phyloP scores from a whole-genome alignment of 2,113 vertebrate species.

The Narcine bancroftii region DNA sequence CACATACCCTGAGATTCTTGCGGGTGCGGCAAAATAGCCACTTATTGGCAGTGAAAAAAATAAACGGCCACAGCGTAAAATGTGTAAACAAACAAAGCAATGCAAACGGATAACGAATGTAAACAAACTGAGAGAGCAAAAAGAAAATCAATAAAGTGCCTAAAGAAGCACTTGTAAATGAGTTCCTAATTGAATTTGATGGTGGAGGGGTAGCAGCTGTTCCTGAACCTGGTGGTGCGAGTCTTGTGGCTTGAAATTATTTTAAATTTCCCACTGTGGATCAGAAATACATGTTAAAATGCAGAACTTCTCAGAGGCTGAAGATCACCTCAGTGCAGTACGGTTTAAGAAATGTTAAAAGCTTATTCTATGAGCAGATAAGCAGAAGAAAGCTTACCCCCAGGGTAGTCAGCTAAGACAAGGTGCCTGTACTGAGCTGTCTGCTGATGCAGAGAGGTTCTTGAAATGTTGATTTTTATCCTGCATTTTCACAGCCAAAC shows the following conservation, averaged over 20 bases:
- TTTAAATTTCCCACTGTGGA: not conserved
- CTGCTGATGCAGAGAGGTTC: not conserved
- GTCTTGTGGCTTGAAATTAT: not conserved
- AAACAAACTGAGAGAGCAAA: too few species aligned
- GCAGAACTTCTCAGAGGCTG: not conserved
- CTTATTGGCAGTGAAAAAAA: too few species aligned
- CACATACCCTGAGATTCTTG: too few species aligned
- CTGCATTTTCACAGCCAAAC: not conserved
- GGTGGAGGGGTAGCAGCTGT: too few species aligned
- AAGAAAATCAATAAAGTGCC: too few species aligned
- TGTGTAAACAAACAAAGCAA: too few species aligned
- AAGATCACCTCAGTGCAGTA: not conserved
- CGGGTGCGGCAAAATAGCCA: too few species aligned
- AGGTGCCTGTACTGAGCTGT: not conserved
- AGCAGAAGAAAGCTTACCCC: not conserved
- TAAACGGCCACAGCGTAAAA: too few species aligned
- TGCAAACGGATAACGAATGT: too few species aligned
- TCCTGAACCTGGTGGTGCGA: too few species aligned
- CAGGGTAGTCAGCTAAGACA: not conserved
- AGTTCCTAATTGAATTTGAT: too few species aligned
- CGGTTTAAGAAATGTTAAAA: not conserved
- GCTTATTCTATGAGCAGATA: not conserved
- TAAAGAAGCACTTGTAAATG: too few species aligned
- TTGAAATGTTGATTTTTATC: constrained; percentile 3
- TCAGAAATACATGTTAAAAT: not conserved